Conservation (phyloP, 2,797 vertebrate species). For the Enteromius anoplus region DNA sequence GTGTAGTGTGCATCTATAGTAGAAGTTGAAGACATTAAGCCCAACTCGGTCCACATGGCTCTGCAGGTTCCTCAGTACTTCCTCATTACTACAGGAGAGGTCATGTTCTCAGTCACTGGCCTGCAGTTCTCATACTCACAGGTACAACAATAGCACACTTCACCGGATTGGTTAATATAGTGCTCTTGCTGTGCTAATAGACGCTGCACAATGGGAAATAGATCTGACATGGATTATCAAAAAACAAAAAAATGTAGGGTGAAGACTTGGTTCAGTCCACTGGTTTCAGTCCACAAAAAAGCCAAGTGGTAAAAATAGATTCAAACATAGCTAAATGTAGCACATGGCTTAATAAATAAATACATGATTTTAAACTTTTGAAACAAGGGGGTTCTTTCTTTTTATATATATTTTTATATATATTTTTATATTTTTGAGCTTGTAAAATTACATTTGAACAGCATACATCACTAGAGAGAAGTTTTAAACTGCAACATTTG, state of each 20-base stretch:
- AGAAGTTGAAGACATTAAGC: conserved; percentile 78
- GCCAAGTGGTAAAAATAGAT: background rate
- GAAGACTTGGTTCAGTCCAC: background rate
- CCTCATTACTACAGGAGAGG: conserved; percentile 89
- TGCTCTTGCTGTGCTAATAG: background rate
- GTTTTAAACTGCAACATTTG: background rate
- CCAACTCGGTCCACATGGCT: conserved; percentile 89
- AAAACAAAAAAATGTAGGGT: background rate
- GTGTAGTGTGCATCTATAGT: conserved; percentile 67
- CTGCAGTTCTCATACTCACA: conserved; percentile 96
- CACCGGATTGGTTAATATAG: background rate
- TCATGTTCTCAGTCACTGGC: conserved; percentile 94
- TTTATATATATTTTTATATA: too few relatives aligned
- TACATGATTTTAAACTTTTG: background rate
- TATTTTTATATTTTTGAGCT: background rate
- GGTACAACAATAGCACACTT: conserved; percentile 72
- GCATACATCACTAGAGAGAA: too few relatives aligned
- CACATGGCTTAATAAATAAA: background rate
- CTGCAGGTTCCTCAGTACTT: conserved; percentile 98
- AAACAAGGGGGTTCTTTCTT: too few relatives aligned
- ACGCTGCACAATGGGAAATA: background rate
- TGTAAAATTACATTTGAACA: background rate
- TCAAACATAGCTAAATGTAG: background rate
- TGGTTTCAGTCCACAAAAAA: background rate
- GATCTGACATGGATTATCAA: background rate